Percentiles rank a stretch among this genome's conserved stretches.
Evolutionary conservation across 2,797 vertebrate genomes (phyloP).

Genomic region (Lagocephalus sceleratus): DNA sequence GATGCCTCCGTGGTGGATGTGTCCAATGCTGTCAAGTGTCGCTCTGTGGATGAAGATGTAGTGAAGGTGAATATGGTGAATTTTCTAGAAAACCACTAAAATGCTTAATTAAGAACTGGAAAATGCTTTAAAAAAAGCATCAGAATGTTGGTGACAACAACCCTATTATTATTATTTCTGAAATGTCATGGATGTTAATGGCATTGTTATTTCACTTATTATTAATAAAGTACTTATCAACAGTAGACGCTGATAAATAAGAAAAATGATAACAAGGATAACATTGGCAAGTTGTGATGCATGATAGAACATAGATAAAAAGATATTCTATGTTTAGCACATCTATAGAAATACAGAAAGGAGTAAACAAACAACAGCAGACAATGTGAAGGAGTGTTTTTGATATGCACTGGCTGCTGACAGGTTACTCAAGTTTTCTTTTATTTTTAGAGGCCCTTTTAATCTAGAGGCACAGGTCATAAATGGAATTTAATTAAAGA

Average conservation of each 20-base stretch:
- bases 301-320: constrained; percentile 24
- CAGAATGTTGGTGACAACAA: too few relatives aligned
- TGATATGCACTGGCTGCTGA: constrained; percentile 45
- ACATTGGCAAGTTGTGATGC: background rate
- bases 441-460: constrained; percentile 43
- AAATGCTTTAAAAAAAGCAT: background rate
- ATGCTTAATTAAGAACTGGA: background rate
- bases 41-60: constrained; percentile 86
- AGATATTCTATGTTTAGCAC: constrained; percentile 50
- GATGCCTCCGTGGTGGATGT: constrained; percentile 82
- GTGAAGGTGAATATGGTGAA: constrained; percentile 77
- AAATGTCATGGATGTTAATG: too few relatives aligned
- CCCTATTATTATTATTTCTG: too few relatives aligned
- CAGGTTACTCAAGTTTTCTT: constrained; percentile 37
- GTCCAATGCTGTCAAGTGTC: constrained; percentile 86
- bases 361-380: constrained; percentile 37
- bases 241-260: too few relatives aligned
- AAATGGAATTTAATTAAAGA: background rate
- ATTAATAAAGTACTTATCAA: too few relatives aligned
- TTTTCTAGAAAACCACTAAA: background rate
- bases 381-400: constrained; percentile 43
- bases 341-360: constrained; percentile 43
- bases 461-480: constrained; percentile 33
- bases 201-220: too few relatives aligned
- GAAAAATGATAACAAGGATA: background rate